Percentiles rank a stretch among this genome's conserved stretches.
These are phyloP conservation scores for Arge pagana DNA, from an alignment of 2,888 invertebrate species.

Conservation along the genomic window DNA sequence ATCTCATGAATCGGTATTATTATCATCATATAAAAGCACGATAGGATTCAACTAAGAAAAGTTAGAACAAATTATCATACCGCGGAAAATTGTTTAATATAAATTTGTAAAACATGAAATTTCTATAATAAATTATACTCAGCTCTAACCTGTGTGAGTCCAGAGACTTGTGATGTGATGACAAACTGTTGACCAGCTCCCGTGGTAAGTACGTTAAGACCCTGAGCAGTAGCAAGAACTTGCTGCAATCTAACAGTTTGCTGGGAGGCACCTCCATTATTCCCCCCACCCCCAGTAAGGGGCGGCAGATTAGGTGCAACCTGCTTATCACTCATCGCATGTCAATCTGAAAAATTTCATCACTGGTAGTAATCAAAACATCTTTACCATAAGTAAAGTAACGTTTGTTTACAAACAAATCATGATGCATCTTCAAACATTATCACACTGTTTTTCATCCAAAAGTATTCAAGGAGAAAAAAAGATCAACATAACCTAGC, in stretches of 20 bases:
- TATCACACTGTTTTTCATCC: background rate
- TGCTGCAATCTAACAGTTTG: conserved; percentile 56
- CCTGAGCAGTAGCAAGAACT: conserved; percentile 51
- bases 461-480: background rate
- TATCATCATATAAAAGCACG: conserved; percentile 31
- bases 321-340: conserved; percentile 58
- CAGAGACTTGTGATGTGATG: conserved; percentile 59
- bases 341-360: conserved; percentile 55
- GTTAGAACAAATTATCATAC: too few species aligned
- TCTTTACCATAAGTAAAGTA: too few species aligned
- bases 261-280: conserved; percentile 45
- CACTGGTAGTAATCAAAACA: background rate
- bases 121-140: conserved; percentile 5
- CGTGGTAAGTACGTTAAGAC: conserved; percentile 55
- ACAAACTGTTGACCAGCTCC: conserved; percentile 57
- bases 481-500: background rate
- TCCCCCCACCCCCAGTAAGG: conserved; percentile 55
- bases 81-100: background rate
- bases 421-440: background rate
- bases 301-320: conserved; percentile 54
- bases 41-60: background rate
- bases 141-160: conserved; percentile 61
- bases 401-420: conserved; percentile 24
- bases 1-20: conserved; percentile 41
- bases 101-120: too few species aligned